These are phyloP conservation scores for Lumbricus terrestris DNA, from an alignment of 2,888 invertebrate genomes.

Conservation along the genomic window DNA sequence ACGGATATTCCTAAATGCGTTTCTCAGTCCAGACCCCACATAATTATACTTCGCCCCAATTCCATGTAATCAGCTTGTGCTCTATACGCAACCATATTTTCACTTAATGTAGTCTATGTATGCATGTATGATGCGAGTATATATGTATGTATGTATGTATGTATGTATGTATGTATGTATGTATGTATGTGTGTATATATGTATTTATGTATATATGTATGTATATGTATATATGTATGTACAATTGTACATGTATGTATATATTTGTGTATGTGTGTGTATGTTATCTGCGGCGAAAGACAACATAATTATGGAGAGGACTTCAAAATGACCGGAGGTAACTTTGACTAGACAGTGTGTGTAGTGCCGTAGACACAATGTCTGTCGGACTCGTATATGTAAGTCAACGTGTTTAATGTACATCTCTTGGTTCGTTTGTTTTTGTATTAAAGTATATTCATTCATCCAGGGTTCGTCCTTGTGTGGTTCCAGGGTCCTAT, in stretches of 20 bases:
- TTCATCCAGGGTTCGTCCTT: neutral
- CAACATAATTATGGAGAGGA: neutral
- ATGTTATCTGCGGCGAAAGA: neutral
- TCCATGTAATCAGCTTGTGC: neutral
- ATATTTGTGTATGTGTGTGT: no score
- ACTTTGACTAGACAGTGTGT: neutral
- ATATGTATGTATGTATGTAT: no score
- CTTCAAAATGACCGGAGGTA: neutral
- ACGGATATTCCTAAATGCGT: neutral
- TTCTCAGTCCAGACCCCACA: neutral
- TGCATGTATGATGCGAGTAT: no score
- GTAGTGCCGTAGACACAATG: no score
- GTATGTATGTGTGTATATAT: no score
- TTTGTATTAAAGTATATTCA: neutral
- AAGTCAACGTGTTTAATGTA: neutral
- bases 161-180: no score
- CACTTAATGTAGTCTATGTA: no score
- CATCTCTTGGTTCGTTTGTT: neutral
- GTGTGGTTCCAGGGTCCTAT: neutral
- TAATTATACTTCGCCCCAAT: neutral
- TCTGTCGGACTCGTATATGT: neutral
- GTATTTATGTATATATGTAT: no score
- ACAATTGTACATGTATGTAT: no score
- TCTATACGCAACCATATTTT: no score
- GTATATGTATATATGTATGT: no score